A percentile compares a stretch with the other conserved stretches of the same genome.
phyloP scores from a whole-genome alignment of 2,797 vertebrate genomes.

The Hypotaenidia philippensis region DNA sequence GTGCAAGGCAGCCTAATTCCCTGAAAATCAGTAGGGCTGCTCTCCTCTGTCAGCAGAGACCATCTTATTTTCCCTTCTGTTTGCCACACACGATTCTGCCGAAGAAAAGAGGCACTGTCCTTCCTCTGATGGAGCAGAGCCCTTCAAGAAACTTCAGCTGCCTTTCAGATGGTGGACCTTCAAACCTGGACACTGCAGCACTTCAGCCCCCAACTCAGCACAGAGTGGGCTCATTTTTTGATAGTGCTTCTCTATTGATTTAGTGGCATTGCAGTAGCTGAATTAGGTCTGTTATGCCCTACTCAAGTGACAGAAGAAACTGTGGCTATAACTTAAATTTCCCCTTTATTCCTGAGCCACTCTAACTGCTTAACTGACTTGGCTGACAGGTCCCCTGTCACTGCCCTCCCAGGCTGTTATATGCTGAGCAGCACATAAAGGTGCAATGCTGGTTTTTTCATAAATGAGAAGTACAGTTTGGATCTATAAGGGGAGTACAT shows the following conservation, averaged over 20 bases:
- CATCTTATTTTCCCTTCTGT: neutral
- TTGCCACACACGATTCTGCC: neutral
- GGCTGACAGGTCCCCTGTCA: neutral
- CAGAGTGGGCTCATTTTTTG: neutral
- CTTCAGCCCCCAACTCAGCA: neutral
- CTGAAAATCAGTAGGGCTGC: neutral
- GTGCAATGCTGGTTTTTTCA: neutral
- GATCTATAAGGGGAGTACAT: neutral
- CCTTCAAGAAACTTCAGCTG: neutral
- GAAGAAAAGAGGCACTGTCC: neutral
- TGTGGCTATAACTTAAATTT: neutral
- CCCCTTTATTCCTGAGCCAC: neutral
- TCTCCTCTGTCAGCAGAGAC: neutral
- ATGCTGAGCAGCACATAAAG: neutral
- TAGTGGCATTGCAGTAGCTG: neutral
- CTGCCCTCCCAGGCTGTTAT: neutral
- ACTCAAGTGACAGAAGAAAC: neutral
- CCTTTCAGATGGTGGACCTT: neutral
- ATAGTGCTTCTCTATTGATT: conserved; percentile 25
- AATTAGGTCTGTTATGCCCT: neutral
- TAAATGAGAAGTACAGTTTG: neutral
- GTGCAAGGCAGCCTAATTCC: neutral
- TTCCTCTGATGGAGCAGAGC: neutral
- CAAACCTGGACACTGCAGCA: neutral
- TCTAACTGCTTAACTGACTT: neutral